phyloP scores from a whole-genome alignment of 2,888 invertebrate genomes.

The Clivina fossor region DNA sequence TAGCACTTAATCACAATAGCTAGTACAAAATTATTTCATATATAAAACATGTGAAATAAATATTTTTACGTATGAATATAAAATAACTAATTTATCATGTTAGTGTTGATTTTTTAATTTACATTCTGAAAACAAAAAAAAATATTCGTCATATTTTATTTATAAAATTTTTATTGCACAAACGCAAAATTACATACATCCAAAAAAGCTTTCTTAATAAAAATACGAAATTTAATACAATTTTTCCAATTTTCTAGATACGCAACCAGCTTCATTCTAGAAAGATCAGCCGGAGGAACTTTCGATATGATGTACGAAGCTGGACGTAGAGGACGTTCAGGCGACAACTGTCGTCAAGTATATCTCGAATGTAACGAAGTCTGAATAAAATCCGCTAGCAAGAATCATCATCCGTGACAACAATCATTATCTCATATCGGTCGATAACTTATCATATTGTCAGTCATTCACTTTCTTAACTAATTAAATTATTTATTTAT shows the following conservation, averaged over 20 bases:
- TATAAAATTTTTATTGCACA: too few species aligned
- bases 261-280: conserved; percentile 81
- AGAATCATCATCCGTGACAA: conserved; percentile 3
- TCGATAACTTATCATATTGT: conserved; percentile 21
- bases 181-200: too few species aligned
- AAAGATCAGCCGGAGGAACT: conserved; percentile 69
- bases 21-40: too few species aligned
- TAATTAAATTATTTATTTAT: conserved; percentile 21
- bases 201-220: too few species aligned
- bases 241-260: conserved; percentile 65
- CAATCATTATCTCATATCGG: conserved; percentile 9
- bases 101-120: too few species aligned
- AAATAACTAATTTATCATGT: too few species aligned
- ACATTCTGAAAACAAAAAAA: too few species aligned
- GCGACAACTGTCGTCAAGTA: conserved; percentile 81
- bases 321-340: conserved; percentile 80
- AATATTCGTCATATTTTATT: too few species aligned
- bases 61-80: too few species aligned
- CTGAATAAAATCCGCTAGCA: conserved; percentile 53
- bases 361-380: conserved; percentile 89
- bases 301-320: conserved; percentile 85
- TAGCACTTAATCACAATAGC: too few species aligned
- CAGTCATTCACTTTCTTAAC: conserved; percentile 18
- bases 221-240: too few species aligned
- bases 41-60: too few species aligned